Base-by-base conservation (phyloP, 1,140 invertebrate genomes). In the Drosophila navojoa region DNA sequence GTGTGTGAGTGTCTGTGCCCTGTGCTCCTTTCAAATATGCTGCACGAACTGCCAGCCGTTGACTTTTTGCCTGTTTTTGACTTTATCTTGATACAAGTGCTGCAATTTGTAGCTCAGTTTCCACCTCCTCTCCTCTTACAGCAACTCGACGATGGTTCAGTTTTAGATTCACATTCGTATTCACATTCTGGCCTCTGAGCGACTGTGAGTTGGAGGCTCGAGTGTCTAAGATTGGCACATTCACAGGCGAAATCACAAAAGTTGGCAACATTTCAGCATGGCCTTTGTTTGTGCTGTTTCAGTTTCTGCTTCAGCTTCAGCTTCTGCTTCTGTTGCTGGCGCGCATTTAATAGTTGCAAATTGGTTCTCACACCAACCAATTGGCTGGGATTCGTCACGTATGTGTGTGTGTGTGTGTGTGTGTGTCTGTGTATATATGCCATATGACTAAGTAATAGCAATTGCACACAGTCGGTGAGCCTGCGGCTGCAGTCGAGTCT, bases 51-150 rank as follows among this genome's bases (percentile, higher is more conserved):
- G 70, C 49, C 54, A 67, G 64, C 35, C 72, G 61, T 86, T 67
- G 77, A 66, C 72, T 64, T 58, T 54, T 74, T 77, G 81, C 64
- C 77, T 72, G 59, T 57, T 71, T 73, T 67, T 64, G 82, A 79
- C 71, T 87, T 76, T 86, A 87, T 87, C 82, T 81, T 61, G 82
- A 86, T 79, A 86, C 82, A 86, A 86, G 82, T 87, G 71, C 76
- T 79, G 82, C 82, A 86, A 86, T 86, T 86, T 86, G 82, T 86
- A 87, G 66, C 68, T 77, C 57, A 76, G 57, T 75, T 80, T 79
- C 62, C 61, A 66, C 63, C 55, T 40, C 7, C 52, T 25, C 16
- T 45, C 40, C 54, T 16, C 11, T 7, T 13, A 1, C 2, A 6
- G 42, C 7, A 32, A 44, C 42, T 55, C 47, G 57, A 59, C 55